A percentile compares a stretch with the other conserved stretches of the same genome.
Conservation (phyloP, 2,113 vertebrate species). For the Pitta sordida region DNA sequence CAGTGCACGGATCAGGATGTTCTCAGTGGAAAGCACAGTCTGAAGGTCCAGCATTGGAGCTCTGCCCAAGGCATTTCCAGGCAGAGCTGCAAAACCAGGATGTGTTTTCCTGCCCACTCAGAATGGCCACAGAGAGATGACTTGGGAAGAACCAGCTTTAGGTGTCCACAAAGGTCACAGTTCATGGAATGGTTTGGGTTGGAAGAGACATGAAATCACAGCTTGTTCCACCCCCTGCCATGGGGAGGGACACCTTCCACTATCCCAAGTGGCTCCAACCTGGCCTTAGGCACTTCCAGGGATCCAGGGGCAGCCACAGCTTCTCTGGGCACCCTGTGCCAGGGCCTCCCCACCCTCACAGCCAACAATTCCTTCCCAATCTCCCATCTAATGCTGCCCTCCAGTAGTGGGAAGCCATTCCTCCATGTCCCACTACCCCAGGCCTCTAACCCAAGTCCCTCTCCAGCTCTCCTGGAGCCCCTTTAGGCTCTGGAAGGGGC, state of each 20-base stretch:
- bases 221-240: too few species aligned
- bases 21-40: not conserved
- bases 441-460: not conserved
- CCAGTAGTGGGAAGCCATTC: not conserved
- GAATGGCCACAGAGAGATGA: too few species aligned
- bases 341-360: too few species aligned
- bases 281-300: too few species aligned
- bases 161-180: not conserved
- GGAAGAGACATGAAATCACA: too few species aligned
- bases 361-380: not conserved
- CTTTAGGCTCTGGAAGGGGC: not conserved
- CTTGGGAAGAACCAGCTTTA: not conserved
- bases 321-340: too few species aligned
- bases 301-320: too few species aligned
- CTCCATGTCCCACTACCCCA: not conserved
- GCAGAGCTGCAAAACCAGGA: not conserved
- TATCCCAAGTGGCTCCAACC: too few species aligned
- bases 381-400: not conserved
- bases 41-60: not conserved
- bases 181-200: too few species aligned
- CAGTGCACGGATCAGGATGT: not conserved
- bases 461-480: not conserved
- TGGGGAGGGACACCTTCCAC: too few species aligned
- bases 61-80: not conserved
- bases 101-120: rapidly evolving